Evolutionary conservation across 2,888 invertebrate genomes (phyloP).

Genomic region (Macrostomum cliftonense): DNA sequence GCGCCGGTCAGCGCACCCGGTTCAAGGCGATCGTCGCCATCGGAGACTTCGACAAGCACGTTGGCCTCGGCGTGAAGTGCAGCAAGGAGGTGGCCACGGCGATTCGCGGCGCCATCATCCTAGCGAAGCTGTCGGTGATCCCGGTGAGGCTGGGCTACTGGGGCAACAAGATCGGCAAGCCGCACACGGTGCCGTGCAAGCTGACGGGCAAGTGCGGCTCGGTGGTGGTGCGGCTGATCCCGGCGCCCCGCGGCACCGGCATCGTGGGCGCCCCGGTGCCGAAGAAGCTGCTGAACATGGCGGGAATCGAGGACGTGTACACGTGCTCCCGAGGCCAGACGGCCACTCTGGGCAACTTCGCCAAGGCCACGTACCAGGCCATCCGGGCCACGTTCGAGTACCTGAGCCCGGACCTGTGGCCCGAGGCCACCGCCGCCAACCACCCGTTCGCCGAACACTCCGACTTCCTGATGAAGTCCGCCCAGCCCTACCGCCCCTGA

Average conservation of each 20-base stretch:
- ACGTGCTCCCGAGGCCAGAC: constrained; percentile 93
- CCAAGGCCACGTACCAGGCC: constrained; percentile 94
- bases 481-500: no score
- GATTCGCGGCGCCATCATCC: constrained; percentile 90
- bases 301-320: constrained; percentile 98
- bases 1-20: constrained; percentile 95
- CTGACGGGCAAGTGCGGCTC: constrained; percentile 98
- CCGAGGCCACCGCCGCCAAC: constrained; percentile 72
- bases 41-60: constrained; percentile 93
- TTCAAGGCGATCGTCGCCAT: constrained; percentile 76
- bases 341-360: constrained; percentile 88
- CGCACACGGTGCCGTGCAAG: constrained; percentile 98
- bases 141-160: constrained; percentile 96
- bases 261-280: constrained; percentile 98
- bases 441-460: constrained; percentile 89
- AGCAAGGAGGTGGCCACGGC: constrained; percentile 99
- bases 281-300: constrained; percentile 93
- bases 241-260: constrained; percentile 96
- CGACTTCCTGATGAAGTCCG: constrained; percentile 47
- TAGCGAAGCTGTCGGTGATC: constrained; percentile 89
- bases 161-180: constrained; percentile 99
- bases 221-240: constrained; percentile 86
- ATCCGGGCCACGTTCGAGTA: constrained; percentile 96
- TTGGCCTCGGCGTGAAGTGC: constrained; percentile 95
- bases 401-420: constrained; percentile 96